Conservation (phyloP, 2,888 invertebrate species). For the Thecocarcelia acutangulata region DNA sequence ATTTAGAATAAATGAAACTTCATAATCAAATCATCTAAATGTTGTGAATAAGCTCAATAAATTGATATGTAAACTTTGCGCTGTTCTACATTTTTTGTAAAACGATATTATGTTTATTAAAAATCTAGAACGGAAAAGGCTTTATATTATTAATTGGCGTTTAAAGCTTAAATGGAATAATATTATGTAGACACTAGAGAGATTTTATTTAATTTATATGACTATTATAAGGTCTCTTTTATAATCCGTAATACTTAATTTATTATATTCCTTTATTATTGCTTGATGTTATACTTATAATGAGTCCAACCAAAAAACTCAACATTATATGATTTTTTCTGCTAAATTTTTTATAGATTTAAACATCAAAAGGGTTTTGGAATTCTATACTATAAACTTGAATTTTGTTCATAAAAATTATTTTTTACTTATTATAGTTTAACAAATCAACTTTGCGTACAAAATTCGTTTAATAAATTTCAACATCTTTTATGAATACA, state of each 20-base stretch:
- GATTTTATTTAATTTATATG: slow-evolving; percentile 30
- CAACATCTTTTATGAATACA: too few relatives aligned
- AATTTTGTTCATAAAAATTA: too few relatives aligned
- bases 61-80: too few relatives aligned
- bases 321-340: slow-evolving; percentile 29
- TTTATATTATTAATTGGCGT: slow-evolving; percentile 1
- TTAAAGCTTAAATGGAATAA: slow-evolving; percentile 10
- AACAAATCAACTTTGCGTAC: too few relatives aligned
- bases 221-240: slow-evolving; percentile 15
- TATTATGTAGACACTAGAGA: slow-evolving; percentile 18
- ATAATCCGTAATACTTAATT: slow-evolving; percentile 14
- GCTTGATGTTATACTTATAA: slow-evolving; percentile 39
- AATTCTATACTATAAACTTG: too few relatives aligned
- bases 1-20: too few relatives aligned
- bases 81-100: too few relatives aligned
- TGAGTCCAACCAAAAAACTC: slow-evolving; percentile 29
- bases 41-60: too few relatives aligned
- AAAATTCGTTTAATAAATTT: too few relatives aligned
- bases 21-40: too few relatives aligned
- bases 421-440: too few relatives aligned
- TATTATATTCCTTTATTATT: slow-evolving; percentile 29
- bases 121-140: background rate
- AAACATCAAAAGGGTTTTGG: too few relatives aligned
- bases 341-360: background rate
- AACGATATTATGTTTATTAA: background rate